Evolutionary conservation across 2,113 vertebrate genomes (phyloP).

Genomic region (Patagioenas fasciata): DNA sequence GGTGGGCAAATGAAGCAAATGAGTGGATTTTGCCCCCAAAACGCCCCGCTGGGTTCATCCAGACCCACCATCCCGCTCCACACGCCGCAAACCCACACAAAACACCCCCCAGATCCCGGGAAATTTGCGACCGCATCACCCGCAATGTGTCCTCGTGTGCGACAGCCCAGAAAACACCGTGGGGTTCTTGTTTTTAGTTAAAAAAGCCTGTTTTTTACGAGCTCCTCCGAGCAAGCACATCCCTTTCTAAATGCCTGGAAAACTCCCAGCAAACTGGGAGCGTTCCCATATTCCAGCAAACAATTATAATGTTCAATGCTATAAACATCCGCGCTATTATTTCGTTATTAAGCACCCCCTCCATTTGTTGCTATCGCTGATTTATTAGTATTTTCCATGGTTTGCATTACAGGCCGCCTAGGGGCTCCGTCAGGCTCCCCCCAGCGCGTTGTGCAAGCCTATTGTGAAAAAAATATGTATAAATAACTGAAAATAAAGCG

Average conservation of each 20-base stretch:
- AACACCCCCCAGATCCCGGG: not conserved
- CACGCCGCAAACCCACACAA: not conserved
- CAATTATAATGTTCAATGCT: not conserved
- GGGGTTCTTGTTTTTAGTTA: not conserved
- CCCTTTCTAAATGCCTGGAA: slow-evolving; percentile 25
- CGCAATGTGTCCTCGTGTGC: rapidly evolving
- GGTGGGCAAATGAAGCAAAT: not conserved
- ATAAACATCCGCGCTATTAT: not conserved
- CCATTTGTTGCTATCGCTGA: not conserved
- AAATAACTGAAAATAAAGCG: not conserved
- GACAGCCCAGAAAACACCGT: not conserved
- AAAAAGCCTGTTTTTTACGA: not conserved
- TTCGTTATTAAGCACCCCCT: not conserved
- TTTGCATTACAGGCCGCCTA: not conserved
- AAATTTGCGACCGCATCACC: not conserved
- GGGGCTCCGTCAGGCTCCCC: not conserved
- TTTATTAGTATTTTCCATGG: slow-evolving; percentile 12
- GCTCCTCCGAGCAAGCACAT: not conserved
- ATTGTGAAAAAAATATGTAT: not conserved
- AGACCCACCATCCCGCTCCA: rapidly evolving
- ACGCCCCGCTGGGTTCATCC: rapidly evolving
- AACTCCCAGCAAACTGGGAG: not conserved
- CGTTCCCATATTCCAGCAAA: not conserved
- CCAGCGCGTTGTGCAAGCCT: not conserved
- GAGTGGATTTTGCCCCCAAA: not conserved